Base-by-base conservation (phyloP, 2,113 vertebrate species). In the Monarcha castaneiventris region DNA sequence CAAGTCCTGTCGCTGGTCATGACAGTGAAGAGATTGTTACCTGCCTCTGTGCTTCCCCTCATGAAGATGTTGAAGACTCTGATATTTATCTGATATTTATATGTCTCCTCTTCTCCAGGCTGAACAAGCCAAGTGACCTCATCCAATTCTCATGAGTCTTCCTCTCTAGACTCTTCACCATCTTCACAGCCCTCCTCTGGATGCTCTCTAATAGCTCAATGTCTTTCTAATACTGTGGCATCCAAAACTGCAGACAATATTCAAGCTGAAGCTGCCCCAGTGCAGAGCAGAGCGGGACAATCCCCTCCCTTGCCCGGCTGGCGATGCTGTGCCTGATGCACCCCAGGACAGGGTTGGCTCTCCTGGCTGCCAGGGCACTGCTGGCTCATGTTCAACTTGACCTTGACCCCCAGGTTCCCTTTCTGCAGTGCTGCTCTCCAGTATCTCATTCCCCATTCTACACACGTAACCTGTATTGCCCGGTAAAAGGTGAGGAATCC, bases 361-460 rank as follows among this genome's bases (percentile, higher is more conserved):
- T 73, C 26, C 59, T 44, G 59, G 37, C 51, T 64, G 10, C 11
- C 51, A 13, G 59, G 26, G 18, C 67, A 37, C 51, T 19, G 26
- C 17, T 73, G 32, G 1, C 8, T 58, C 7, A 2, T 7, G 4
- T 9, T 51, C 18, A 44, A 1, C 6, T 51, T 59, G 5, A 4
- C 12, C 6, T 1, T 0, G 0, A 6, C 10, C 1, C 21, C 3
- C 18, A 3, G 2, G 13, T 16, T 16, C 15, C 4, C 37, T 59
- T 59, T 29, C 23, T 19, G 7, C 22, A 13, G 27, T 3, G 6
- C 19, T 58, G 23, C 44, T 14, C 16, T 52, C 27, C 86, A 59
- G 7, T 12, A 4, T 44, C 8, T 66, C 33, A 25, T 43, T 37
- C 18, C 39, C 4, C n/a, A n/a, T 16, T 29, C 32, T 51, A 1